Evolutionary conservation across 2,888 invertebrate genomes (phyloP), one percentile per base, ranked within the genome.

Genomic region (Meiosimyza platycephala): DNA sequence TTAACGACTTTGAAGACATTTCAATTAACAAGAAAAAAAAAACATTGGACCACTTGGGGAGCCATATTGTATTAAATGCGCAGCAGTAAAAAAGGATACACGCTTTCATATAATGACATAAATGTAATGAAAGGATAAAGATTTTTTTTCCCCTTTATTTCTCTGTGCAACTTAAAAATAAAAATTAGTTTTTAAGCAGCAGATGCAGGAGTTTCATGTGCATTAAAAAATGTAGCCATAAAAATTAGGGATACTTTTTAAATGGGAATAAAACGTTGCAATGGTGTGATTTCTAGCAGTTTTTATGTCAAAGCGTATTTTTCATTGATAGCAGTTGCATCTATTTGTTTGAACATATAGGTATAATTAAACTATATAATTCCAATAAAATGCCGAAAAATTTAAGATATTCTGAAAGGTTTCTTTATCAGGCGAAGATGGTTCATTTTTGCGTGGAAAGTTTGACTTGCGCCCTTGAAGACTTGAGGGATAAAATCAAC

Each of bases 1-100:
- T 71, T 75, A 72, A 75, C 64, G 71, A 76, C 72, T 72, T 69
- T 50, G 73, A 48, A 75, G 71, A 75, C 71, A 73, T 71, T 72
- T 67, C 69, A 71, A 70, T 75, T 75, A 72, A 74, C 70, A 52
- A 54, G 50, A 73, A 71, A 65, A 69, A 51, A 22, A 13, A 69
- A 6, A 1, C 9, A 40, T n/a, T 55, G 12, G 40, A 22, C 47
- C 55, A 51, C 71, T 69, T 70, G 69, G 65, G 33, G 74, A 59
- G 54, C 54, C n/a, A 52, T 28, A 66, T 16, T 52, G 22, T 48
- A 33, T 62, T 40, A 9, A 1, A 40, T 40, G 28, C 4, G 28
- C 16, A 51, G 28, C 18, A 52, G n/a, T 12, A 52, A n/a, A 15
- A 33, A 51, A 50, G 50, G 63, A 63, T 63, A 18, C 16, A 50